Base-by-base conservation (phyloP, 2,888 invertebrate genomes). In the Chrysolina oricalcia region DNA sequence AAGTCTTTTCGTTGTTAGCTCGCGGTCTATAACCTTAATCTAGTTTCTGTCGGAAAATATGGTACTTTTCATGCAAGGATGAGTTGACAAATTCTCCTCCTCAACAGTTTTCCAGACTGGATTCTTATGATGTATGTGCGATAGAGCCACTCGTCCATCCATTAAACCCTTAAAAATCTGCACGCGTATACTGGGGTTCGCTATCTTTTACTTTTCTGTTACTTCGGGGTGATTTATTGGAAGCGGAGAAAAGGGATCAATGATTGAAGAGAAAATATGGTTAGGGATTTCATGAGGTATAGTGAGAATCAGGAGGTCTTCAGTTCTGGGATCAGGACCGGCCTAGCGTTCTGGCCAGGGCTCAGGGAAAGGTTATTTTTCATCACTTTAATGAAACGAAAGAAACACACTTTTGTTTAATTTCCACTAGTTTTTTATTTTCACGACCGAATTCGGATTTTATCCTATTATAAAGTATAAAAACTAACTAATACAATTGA, bases 71-170 rank as follows among this genome's bases (percentile, higher is more conserved):
- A 53, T 19, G 53, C 21, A 11, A 13, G 9, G 2, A 17, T 8
- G 19, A 53, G 53, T 53, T 53, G 53, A 53, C 53, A 53, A 53
- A 53, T 53, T 17, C 53, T 53, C 5, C 21, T 19, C 19, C 53
- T 21, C 21, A 21, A 53, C 53, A 4, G 53, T 53, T 53, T 53
- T 10, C 53, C 53, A 53, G 53, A 53, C 53, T 21, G 21, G 53
- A 53, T 53, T 19, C 53, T 13, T 5, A 21, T 53, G 21, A 53
- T 53, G 53, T 53, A 19, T 53, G 53, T 53, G 13, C 11, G 53
- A 53, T 53, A 21, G n/a, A 53, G 19, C 17, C 48, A 17, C 17
- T 10, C 48, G 9, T 48, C 48, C 11, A 48, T 48, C 17, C 48
- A 10, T 48, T 17, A 48, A 35, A 21, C 13, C 21, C 53, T 53